Evolutionary conservation across 2,113 vertebrate genomes (phyloP), one percentile per base, ranked within the genome.

Genomic region (Hippoglossus stenolepis): DNA sequence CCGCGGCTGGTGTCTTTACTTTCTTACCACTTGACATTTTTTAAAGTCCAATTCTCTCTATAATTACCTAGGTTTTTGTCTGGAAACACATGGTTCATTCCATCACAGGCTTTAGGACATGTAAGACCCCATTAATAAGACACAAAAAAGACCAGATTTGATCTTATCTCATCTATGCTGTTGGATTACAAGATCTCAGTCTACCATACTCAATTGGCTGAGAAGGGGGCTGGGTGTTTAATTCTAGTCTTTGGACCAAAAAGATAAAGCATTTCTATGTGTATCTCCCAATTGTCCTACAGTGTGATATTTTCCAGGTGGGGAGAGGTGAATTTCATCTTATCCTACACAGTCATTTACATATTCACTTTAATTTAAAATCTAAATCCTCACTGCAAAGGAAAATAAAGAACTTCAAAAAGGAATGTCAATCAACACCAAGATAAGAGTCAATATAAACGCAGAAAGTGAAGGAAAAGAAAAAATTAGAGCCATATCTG

Each of bases 21-120:
- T 18, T 80, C 31, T 12, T 18, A 65, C 13, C 12, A 47, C 58
- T 75, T 70, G 69, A 65, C 45, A 56, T 31, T 64, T 40, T 65
- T 40, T 18, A 15, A 3, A 5, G 21, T 15, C 24, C 21, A 56
- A 2, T 73, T 68, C 58, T 67, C 23, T 81, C 18, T 8, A 49
- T 15, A 2, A 3, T 11, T 6, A 24, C 2, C n/a, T 0, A 2
- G 10, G 0, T 45, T 53, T 49, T 23, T 65, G n/a, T 51, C 59
- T 54, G 21, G 15, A 3, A 64, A 43, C 21, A 10, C 0, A 13
- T 6, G 4, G 59, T 47, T 8, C 10, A 31, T 31, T 31, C 24
- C 13, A 21, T 17, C 12, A 49, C 2, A 40, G 8, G 15, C 13
- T 24, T 24, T 12, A 1, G 26, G n/a, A 9, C 51, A 53, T n/a